These are phyloP conservation scores for Sarotherodon lohbergeri DNA, from an alignment of 2,113 vertebrate species.

Conservation along the genomic window DNA sequence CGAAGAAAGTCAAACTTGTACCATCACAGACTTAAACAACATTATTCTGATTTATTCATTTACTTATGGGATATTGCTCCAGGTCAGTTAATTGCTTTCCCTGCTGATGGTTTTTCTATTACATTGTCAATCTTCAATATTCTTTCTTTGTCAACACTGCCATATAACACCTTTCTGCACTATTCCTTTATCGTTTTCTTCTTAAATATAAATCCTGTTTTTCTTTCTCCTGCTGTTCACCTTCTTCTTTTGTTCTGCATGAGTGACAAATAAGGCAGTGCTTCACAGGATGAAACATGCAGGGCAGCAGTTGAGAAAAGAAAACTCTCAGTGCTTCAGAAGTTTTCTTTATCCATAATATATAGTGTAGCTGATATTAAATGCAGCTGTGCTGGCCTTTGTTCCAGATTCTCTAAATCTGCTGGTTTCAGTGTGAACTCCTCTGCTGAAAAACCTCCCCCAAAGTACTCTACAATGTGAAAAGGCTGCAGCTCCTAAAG, in stretches of 20 bases:
- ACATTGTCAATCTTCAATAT: not conserved
- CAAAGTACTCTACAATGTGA: slow-evolving; percentile 2
- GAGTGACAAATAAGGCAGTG: slow-evolving; percentile 16
- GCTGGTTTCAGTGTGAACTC: not conserved
- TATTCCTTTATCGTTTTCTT: not conserved
- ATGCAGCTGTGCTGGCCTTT: slow-evolving; percentile 27
- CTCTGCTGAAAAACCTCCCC: not conserved
- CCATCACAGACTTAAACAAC: not conserved
- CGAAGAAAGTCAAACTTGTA: not conserved
- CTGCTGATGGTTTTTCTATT: not conserved
- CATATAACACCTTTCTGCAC: not conserved
- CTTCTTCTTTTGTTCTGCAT: slow-evolving; percentile 9
- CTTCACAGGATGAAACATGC: slow-evolving; percentile 5
- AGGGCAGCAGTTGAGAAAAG: slow-evolving; percentile 5
- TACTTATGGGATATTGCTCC: not conserved
- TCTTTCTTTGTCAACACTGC: not conserved
- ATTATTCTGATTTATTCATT: not conserved
- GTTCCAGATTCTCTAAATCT: slow-evolving; percentile 29
- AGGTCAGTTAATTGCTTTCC: not conserved
- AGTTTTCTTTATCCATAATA: slow-evolving; percentile 45
- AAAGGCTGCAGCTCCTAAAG: not conserved
- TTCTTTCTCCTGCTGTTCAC: not conserved
- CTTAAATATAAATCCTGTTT: not conserved
- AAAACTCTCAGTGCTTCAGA: slow-evolving; percentile 23
- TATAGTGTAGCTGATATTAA: slow-evolving; percentile 37